These are phyloP conservation scores for Diploscapter pachys DNA, from an alignment of 1,140 invertebrate species.

Conservation along the genomic window DNA sequence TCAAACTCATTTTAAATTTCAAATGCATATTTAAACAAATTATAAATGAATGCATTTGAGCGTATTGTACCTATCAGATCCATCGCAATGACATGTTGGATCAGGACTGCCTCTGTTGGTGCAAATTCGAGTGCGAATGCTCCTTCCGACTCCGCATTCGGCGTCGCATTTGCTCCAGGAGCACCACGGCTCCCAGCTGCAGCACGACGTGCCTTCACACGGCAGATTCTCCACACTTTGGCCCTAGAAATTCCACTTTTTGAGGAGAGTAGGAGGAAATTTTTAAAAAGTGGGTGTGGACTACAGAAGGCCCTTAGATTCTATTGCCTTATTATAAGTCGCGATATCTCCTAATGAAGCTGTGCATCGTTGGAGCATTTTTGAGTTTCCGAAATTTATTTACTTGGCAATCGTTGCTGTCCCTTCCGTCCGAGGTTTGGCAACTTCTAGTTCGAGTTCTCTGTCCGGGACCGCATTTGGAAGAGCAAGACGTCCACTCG, in stretches of 20 bases:
- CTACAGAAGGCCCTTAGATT: no score
- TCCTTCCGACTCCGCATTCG: constrained; percentile 37
- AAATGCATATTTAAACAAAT: no score
- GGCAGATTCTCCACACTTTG: constrained; percentile 7
- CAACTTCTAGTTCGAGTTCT: constrained; percentile 70
- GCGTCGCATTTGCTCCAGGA: constrained; percentile 36
- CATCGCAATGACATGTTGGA: constrained; percentile 64
- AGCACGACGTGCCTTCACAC: constrained; percentile 37
- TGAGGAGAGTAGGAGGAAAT: no score
- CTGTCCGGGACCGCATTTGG: constrained; percentile 73
- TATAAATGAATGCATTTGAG: no score
- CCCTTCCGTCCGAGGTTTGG: constrained; percentile 38
- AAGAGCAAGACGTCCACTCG: constrained; percentile 73
- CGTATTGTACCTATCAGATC: constrained; percentile 59
- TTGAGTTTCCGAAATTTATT: no score
- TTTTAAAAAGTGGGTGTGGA: no score
- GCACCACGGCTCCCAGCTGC: constrained; percentile 40
- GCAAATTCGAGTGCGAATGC: constrained; percentile 24
- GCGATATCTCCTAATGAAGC: no score
- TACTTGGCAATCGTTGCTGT: constrained; percentile 24
- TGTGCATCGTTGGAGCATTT: no score
- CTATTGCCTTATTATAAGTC: no score
- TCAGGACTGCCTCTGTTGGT: constrained; percentile 23
- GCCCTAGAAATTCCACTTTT: neutral
- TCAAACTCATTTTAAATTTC: no score